A percentile compares a stretch with the other conserved stretches of the same genome.
These are phyloP conservation scores for Dicyrtoma fusca DNA, from an alignment of 2,888 invertebrate genomes.

Conservation along the genomic window DNA sequence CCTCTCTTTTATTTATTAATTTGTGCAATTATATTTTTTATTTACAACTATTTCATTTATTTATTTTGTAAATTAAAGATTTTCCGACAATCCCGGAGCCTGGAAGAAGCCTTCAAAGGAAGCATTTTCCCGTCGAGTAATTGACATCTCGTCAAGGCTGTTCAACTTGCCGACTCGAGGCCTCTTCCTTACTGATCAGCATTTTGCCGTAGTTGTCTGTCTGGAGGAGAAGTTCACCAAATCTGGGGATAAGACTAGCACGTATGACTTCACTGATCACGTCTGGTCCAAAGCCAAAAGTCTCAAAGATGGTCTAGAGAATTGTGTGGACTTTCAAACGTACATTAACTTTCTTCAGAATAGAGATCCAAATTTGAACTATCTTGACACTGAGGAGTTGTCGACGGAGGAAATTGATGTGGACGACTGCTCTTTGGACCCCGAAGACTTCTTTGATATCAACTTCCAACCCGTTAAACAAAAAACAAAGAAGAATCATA, in stretches of 20 bases:
- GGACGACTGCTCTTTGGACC: neutral
- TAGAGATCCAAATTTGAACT: conserved; percentile 13
- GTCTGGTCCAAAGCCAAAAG: conserved; percentile 15
- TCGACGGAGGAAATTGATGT: neutral
- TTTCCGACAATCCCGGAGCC: conserved; percentile 21
- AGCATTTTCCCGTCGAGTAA: neutral
- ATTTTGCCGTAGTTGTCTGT: conserved; percentile 3
- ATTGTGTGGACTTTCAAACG: conserved; percentile 11
- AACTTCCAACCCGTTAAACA: conserved; percentile 14
- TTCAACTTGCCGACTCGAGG: conserved; percentile 12
- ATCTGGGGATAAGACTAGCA: neutral
- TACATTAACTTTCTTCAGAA: conserved; percentile 13
- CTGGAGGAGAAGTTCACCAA: conserved; percentile 6
- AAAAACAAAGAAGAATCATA: conserved; percentile 22
- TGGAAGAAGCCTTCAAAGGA: conserved; percentile 14
- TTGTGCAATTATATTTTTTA: no score
- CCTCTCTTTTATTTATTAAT: no score
- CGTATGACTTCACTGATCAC: conserved; percentile 19
- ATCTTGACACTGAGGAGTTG: neutral
- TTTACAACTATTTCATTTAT: no score
- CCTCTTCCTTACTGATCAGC: neutral
- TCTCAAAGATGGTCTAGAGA: conserved; percentile 2
- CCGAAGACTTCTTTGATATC: conserved; percentile 9
- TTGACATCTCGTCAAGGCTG: conserved; percentile 1
- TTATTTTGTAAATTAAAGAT: conserved; percentile 8